Evolutionary conservation across 2,888 invertebrate species (phyloP).

Genomic region (Mesorhabditis sp.): DNA sequence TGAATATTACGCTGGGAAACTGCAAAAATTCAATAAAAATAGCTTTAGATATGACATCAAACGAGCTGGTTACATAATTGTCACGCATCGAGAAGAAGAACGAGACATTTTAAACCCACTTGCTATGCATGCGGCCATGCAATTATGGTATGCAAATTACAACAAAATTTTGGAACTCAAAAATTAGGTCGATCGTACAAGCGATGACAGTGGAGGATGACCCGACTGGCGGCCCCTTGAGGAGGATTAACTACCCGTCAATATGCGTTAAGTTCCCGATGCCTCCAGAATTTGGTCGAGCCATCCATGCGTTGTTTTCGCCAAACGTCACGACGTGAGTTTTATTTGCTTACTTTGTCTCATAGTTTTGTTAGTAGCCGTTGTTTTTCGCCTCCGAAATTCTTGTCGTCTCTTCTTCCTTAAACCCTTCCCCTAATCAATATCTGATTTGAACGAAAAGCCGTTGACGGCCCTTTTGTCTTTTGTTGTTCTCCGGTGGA

Average conservation of each 20-base stretch:
- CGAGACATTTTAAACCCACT: slow-evolving; percentile 49
- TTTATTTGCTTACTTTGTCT: neutral
- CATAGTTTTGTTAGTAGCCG: neutral
- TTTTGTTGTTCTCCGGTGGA: slow-evolving; percentile 16
- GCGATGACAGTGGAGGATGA: slow-evolving; percentile 45
- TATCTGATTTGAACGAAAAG: neutral
- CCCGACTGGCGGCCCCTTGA: slow-evolving; percentile 17
- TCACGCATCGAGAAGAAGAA: slow-evolving; percentile 54
- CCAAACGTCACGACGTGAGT: slow-evolving; percentile 49
- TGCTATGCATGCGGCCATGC: slow-evolving; percentile 50
- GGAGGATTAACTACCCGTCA: slow-evolving; percentile 50
- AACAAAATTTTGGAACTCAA: slow-evolving; percentile 1
- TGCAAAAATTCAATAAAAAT: too few relatives aligned
- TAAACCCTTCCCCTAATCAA: slow-evolving; percentile 13
- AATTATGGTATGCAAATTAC: slow-evolving; percentile 46
- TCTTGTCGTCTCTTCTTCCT: slow-evolving; percentile 1
- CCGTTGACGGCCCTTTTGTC: neutral
- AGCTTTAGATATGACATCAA: slow-evolving; percentile 50
- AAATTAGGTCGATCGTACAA: slow-evolving; percentile 17
- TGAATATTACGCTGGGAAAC: too few relatives aligned
- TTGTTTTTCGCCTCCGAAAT: neutral
- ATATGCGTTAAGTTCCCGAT: slow-evolving; percentile 57
- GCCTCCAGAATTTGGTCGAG: slow-evolving; percentile 50
- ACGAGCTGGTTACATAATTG: slow-evolving; percentile 55
- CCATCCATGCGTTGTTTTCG: slow-evolving; percentile 39